Evolutionary conservation across 2,113 vertebrate species (phyloP).

Genomic region (Myotis yumanensis): DNA sequence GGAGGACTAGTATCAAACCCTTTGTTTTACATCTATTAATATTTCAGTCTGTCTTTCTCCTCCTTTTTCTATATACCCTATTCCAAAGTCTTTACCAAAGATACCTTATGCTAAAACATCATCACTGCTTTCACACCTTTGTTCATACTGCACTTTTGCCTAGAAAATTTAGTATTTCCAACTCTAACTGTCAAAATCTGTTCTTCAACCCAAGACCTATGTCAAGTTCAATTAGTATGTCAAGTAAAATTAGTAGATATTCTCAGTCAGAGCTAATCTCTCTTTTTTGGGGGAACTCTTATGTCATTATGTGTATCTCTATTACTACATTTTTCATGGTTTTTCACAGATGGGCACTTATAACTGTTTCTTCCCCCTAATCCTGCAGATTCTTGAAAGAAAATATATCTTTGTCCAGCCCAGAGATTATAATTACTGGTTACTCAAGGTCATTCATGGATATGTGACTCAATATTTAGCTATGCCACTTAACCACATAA

Average conservation of each 20-base stretch:
- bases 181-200: neutral
- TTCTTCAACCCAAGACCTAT: neutral
- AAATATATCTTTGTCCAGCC: neutral
- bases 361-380: neutral
- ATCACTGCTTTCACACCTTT: neutral
- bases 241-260: neutral
- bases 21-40: neutral
- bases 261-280: neutral
- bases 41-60: neutral
- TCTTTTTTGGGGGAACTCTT: neutral
- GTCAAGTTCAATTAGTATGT: neutral
- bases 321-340: neutral
- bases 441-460: neutral
- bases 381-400: neutral
- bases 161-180: neutral
- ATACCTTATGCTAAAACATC: too few relatives aligned
- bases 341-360: neutral
- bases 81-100: neutral
- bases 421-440: conserved; percentile 19
- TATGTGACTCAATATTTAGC: neutral
- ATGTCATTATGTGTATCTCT: neutral
- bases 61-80: neutral
- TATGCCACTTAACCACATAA: neutral
- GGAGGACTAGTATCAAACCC: neutral
- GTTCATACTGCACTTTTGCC: neutral